Percentiles rank a stretch among this genome's conserved stretches.
These are phyloP conservation scores for Anneissia japonica DNA, from an alignment of 35 echinoderm and acorn worm genomes.

Conservation along the genomic window DNA sequence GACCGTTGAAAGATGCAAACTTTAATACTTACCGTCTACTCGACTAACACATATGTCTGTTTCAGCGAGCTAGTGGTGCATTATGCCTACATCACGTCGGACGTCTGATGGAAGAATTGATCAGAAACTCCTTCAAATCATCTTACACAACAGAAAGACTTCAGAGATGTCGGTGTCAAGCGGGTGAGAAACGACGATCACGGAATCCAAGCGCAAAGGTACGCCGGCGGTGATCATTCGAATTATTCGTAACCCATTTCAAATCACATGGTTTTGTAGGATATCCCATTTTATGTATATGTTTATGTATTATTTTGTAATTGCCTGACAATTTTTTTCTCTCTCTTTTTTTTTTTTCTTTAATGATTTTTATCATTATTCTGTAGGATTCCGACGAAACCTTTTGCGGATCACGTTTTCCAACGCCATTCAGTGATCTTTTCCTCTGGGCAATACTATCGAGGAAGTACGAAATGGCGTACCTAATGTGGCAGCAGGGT, in stretches of 20 bases:
- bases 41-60: no score
- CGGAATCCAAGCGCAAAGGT: not conserved
- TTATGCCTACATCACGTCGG: slow-evolving; percentile 18
- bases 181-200: not conserved
- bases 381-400: not conserved
- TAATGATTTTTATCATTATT: not conserved
- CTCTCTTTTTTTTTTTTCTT: no score
- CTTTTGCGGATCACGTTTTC: not conserved
- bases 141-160: not conserved
- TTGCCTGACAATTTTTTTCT: no score
- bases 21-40: no score
- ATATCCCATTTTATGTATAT: no score
- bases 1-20: no score
- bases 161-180: not conserved
- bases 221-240: no score
- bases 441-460: slow-evolving; percentile 84
- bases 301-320: no score
- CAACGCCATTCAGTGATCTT: slow-evolving; percentile 62
- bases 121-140: slow-evolving; percentile 14
- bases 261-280: no score
- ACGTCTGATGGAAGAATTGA: slow-evolving; percentile 23
- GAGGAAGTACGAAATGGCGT: slow-evolving; percentile 71
- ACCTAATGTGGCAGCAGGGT: slow-evolving; percentile 82
- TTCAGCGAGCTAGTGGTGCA: no score
- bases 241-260: no score